A percentile compares a stretch with the other conserved stretches of the same genome.
Evolutionary conservation across 1,140 invertebrate genomes (phyloP).

Genomic region (Drosophila oshimai): DNA sequence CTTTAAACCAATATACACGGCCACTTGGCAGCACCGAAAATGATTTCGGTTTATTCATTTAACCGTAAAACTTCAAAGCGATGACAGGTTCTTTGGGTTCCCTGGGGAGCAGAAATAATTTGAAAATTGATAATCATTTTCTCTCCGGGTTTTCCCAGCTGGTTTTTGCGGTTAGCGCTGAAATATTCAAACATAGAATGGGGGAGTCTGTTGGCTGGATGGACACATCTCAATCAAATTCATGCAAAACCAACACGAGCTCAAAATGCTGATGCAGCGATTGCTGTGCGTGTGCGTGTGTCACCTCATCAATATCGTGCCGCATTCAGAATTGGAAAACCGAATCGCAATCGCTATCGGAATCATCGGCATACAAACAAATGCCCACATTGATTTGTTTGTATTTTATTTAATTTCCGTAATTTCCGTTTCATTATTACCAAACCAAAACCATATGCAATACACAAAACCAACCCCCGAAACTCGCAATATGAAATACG

Average conservation of each 20-base stretch:
- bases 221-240: conserved; percentile 42
- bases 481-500: conserved; percentile 15
- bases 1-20: neutral
- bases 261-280: conserved; percentile 33
- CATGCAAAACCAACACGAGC: conserved; percentile 32
- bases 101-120: conserved; percentile 30
- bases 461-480: conserved; percentile 42
- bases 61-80: conserved; percentile 21
- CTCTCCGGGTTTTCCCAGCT: conserved; percentile 4
- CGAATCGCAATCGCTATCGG: conserved; percentile 14
- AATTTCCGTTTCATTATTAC: conserved; percentile 80
- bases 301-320: conserved; percentile 36
- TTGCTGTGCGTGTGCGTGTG: conserved; percentile 22
- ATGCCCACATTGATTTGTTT: conserved; percentile 77
- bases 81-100: neutral
- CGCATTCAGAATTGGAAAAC: conserved; percentile 4
- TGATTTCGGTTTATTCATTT: conserved; percentile 11
- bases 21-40: neutral
- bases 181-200: conserved; percentile 19
- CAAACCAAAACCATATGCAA: conserved; percentile 43
- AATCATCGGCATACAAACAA: conserved; percentile 63
- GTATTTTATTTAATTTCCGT: conserved; percentile 80
- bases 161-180: conserved; percentile 8
- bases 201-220: neutral
- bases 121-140: conserved; percentile 42